phyloP scores from a whole-genome alignment of 2,113 vertebrate genomes.

The Protobothrops mucrosquamatus region DNA sequence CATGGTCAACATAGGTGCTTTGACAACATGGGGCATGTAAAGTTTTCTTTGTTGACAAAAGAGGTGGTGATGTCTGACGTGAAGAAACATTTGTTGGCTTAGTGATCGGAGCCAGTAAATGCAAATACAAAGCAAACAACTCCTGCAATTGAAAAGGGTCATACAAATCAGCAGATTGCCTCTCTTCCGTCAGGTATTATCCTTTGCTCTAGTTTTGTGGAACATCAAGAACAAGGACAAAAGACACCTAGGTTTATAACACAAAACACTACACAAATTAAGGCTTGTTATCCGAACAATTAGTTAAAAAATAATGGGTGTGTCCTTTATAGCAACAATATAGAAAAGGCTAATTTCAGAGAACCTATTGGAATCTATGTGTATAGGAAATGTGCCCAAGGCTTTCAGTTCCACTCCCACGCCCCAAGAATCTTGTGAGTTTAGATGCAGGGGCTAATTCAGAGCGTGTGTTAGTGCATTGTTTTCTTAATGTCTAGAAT shows the following conservation, averaged over 20 bases:
- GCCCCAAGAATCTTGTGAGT: neutral
- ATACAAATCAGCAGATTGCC: neutral
- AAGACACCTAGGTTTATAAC: neutral
- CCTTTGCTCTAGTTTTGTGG: neutral
- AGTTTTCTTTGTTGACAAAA: constrained; percentile 7
- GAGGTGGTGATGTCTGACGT: neutral
- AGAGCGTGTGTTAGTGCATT: no score
- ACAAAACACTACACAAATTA: neutral
- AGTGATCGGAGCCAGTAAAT: neutral
- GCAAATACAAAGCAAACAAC: constrained; percentile 5
- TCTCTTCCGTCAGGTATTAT: neutral
- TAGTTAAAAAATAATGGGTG: neutral
- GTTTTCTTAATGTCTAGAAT: neutral
- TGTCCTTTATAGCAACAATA: neutral
- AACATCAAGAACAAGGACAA: neutral
- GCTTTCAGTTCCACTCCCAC: neutral
- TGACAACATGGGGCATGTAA: neutral
- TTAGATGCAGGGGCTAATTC: neutral
- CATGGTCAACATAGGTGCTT: neutral
- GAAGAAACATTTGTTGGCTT: neutral
- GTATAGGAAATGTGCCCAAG: neutral
- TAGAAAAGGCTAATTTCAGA: neutral
- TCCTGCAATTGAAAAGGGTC: neutral
- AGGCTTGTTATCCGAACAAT: neutral
- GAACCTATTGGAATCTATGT: neutral